Evolutionary conservation across 53 echinoderm and acorn worm species (phyloP).

Genomic region (Holothuria leucospilota): DNA sequence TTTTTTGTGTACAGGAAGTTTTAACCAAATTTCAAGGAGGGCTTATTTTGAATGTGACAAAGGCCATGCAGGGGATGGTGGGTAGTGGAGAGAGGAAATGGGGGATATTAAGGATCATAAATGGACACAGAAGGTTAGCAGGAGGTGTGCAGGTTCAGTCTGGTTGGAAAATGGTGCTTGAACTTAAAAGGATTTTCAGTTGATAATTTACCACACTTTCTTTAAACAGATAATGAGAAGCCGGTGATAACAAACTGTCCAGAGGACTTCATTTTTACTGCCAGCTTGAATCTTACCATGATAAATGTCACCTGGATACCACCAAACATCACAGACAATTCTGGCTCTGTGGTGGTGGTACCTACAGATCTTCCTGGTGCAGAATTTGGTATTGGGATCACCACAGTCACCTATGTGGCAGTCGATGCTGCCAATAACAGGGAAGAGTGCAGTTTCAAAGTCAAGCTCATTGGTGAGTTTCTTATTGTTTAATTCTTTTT

Average conservation of each 20-base stretch:
- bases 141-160: too few species aligned
- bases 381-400: constrained; percentile 16
- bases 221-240: constrained; percentile 24
- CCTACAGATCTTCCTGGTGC: constrained; percentile 20
- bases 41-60: too few species aligned
- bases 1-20: too few species aligned
- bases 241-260: constrained; percentile 52
- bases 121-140: too few species aligned
- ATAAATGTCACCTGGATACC: constrained; percentile 43
- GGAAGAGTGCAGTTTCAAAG: constrained; percentile 7
- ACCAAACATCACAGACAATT: constrained; percentile 60
- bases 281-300: constrained; percentile 17
- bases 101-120: too few species aligned
- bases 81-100: too few species aligned
- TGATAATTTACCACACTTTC: not conserved
- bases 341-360: constrained; percentile 24
- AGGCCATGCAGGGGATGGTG: too few species aligned
- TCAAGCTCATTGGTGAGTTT: not conserved
- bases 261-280: constrained; percentile 34
- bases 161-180: too few species aligned
- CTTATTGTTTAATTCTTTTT: too few species aligned
- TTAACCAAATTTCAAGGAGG: too few species aligned
- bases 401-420: constrained; percentile 44
- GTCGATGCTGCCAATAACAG: constrained; percentile 45
- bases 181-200: not conserved